Conservation (phyloP, 2,797 vertebrate species). For the Molossus molossus region DNA sequence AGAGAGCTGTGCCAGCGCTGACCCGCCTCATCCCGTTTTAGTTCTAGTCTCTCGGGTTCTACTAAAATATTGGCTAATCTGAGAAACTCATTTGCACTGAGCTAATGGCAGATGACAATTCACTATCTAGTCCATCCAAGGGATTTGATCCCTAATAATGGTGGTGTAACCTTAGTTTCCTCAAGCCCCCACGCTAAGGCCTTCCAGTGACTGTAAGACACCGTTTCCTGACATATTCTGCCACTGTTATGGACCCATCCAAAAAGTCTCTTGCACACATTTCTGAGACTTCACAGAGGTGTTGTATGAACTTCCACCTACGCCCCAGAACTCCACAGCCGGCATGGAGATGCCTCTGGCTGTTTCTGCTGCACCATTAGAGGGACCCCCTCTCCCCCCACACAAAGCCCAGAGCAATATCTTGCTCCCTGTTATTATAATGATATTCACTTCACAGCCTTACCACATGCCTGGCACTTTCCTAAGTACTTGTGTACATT, state of each 20-base stretch:
- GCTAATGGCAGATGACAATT: background rate
- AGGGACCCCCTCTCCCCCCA: background rate
- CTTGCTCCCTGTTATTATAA: background rate
- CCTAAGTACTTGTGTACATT: background rate
- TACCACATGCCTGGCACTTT: background rate
- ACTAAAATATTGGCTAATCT: background rate
- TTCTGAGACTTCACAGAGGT: background rate
- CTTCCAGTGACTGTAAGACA: background rate
- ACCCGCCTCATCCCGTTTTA: background rate
- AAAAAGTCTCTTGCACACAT: background rate
- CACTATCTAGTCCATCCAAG: background rate
- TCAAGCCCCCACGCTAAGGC: background rate
- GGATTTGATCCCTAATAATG: background rate
- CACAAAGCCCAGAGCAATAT: background rate
- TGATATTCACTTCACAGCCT: background rate
- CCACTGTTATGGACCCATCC: background rate
- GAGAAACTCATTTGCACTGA: background rate
- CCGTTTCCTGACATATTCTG: background rate
- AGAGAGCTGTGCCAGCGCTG: background rate
- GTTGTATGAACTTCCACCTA: background rate
- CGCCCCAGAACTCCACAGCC: background rate
- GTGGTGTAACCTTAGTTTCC: background rate
- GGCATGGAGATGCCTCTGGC: background rate
- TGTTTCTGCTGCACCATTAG: background rate
- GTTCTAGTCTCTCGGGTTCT: background rate